Base-by-base conservation (phyloP, 2,888 invertebrate genomes). In the Eupithecia subumbrata region DNA sequence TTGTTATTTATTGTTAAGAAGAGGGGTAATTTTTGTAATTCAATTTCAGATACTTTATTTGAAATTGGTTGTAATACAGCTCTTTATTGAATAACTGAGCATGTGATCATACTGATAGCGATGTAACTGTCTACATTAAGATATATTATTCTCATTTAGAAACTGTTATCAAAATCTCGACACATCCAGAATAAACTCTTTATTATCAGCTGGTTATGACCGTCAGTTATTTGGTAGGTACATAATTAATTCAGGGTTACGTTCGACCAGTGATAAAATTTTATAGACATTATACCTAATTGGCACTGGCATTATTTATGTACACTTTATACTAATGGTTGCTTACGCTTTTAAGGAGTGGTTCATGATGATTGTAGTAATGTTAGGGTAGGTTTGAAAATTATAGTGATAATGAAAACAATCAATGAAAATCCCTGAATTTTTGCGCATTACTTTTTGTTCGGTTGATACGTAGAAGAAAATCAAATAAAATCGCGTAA, bases 1-100 rank as follows among this genome's bases (percentile, higher is more conserved):
- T 88, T 88, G 86, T 89, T 89, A 88, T 88, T 88, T 85, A 85
- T 84, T 84, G 78, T 80, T 81, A 80, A 76, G 73, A 77, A 81
- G 83, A 81, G 83, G 83, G 78, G 74, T 76, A 80, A 74, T 81
- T 83, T 82, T 82, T 85, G 81, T 82, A 82, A 82, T 80, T 83
- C 75, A 78, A 78, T 76, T 74, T 76, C 66, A 70, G 67, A 72
- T 68, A 22, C 48, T 71, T 71, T 45, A 78, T 71, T 63, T 70
- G n/a, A 45, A 76, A 56, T 72, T 73, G 70, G 48, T 70, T 67
- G 63, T 60, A 74, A 43, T 48, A 70, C 67, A 40, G 72, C 68
- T 67, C 43, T 72, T 78, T 72, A 76, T 79, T 74, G 48, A 69
- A 73, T 76, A 74, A 76, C 25, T 64, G 30, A n/a, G 43, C 18